A percentile compares a stretch with the other conserved stretches of the same genome.
Evolutionary conservation across 2,888 invertebrate genomes (phyloP).

Genomic region (Orgyia antiqua): DNA sequence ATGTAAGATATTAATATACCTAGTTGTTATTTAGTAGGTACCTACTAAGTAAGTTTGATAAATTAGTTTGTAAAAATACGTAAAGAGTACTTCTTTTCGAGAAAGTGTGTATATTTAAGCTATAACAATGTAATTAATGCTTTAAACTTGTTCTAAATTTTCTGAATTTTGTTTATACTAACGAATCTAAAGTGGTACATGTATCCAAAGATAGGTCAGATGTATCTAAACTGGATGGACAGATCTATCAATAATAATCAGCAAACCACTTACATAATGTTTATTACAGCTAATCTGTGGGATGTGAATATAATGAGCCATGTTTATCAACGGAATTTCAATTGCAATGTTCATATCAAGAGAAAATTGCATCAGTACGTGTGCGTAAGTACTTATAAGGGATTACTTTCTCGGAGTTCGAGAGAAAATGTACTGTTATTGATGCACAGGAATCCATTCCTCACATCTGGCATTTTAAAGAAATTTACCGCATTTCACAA

Average conservation of each 20-base stretch:
- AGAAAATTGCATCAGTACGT: slow-evolving; percentile 21
- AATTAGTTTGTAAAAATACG: too few species aligned
- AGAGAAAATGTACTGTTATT: slow-evolving; percentile 33
- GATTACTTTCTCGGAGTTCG: slow-evolving; percentile 26
- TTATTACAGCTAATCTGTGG: slow-evolving; percentile 1
- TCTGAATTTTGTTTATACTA: slow-evolving; percentile 30
- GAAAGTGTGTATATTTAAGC: too few species aligned
- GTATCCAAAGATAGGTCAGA: slow-evolving; percentile 22
- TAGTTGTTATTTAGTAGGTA: too few species aligned
- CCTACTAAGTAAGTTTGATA: too few species aligned
- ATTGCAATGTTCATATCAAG: slow-evolving; percentile 20
- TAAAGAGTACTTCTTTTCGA: too few species aligned
- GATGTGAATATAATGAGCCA: slow-evolving; percentile 16
- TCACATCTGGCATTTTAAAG: slow-evolving; percentile 8
- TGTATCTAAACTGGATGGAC: slow-evolving; percentile 21
- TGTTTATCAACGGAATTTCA: slow-evolving; percentile 22
- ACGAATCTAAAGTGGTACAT: slow-evolving; percentile 18
- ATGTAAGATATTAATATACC: too few species aligned
- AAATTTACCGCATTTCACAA: slow-evolving; percentile 2
- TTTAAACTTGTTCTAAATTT: slow-evolving; percentile 44
- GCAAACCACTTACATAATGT: neutral
- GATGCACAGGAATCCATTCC: slow-evolving; percentile 34
- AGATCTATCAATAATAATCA: slow-evolving; percentile 12
- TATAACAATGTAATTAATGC: slow-evolving; percentile 37
- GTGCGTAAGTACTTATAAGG: slow-evolving; percentile 16